phyloP scores from a whole-genome alignment of 2,888 invertebrate genomes.

The Epirrita christyi region DNA sequence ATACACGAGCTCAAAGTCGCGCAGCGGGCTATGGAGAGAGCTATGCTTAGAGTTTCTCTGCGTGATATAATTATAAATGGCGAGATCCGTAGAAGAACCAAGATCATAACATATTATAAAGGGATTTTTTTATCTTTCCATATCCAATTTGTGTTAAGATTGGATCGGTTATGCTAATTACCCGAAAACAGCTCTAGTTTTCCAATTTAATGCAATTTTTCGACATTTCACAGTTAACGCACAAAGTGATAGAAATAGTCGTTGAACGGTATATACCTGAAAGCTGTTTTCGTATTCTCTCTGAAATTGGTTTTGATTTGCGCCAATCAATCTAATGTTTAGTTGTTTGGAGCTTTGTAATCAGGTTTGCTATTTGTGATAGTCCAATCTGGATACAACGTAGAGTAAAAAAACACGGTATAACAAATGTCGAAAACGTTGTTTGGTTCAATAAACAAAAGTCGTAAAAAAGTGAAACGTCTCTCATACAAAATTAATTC shows the following conservation, averaged over 20 bases:
- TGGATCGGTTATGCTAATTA: neutral
- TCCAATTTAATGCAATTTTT: neutral
- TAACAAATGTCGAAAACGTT: neutral
- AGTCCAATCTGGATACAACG: no score
- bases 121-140: no score
- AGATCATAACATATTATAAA: no score
- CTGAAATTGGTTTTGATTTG: slow-evolving; percentile 14
- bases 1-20: neutral
- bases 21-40: neutral
- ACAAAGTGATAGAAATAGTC: neutral
- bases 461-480: no score
- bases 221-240: slow-evolving; percentile 1
- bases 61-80: neutral
- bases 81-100: neutral
- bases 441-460: no score
- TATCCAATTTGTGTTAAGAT: no score
- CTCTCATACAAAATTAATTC: no score
- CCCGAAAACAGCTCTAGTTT: neutral
- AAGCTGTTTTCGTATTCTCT: slow-evolving; percentile 13
- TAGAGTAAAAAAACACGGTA: no score
- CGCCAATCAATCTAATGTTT: slow-evolving; percentile 1
- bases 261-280: neutral
- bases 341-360: slow-evolving; percentile 13
- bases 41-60: neutral
- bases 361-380: slow-evolving; percentile 8